phyloP scores from a whole-genome alignment of 2,113 vertebrate species.

The Athene noctua region DNA sequence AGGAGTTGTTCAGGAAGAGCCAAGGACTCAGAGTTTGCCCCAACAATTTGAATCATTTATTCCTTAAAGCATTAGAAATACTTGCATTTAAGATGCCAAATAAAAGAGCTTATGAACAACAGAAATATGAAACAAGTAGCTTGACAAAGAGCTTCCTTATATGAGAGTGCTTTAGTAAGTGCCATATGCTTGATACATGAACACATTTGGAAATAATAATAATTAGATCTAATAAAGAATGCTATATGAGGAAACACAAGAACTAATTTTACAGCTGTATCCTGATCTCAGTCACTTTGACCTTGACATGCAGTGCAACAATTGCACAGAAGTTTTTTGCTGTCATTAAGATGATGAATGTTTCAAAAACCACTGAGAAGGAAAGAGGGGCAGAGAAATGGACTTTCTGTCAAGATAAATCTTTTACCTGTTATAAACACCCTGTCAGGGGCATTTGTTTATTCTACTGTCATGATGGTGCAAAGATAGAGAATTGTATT shows the following conservation, averaged over 20 bases:
- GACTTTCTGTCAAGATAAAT: not conserved
- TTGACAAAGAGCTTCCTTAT: not conserved
- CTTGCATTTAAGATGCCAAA: not conserved
- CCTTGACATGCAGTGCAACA: not conserved
- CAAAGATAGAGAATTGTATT: not conserved
- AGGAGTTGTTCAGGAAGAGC: not conserved
- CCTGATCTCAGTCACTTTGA: not conserved
- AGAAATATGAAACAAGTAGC: not conserved
- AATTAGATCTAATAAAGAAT: not conserved
- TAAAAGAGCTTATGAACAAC: not conserved
- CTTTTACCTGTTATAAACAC: not conserved
- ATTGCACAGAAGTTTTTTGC: not conserved
- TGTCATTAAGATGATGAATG: not conserved
- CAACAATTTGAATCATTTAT: not conserved
- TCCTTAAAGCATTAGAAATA: not conserved
- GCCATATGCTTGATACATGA: constrained; percentile 7
- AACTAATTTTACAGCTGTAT: constrained; percentile 12
- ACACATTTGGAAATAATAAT: constrained; percentile 7
- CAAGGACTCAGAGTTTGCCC: not conserved
- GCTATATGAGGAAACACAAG: not conserved
- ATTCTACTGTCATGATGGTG: not conserved
- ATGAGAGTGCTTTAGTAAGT: not conserved
- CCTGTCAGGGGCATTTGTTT: not conserved
- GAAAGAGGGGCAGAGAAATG: not conserved
- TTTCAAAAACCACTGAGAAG: not conserved